Evolutionary conservation across 2,888 invertebrate species (phyloP).

Genomic region (Tipula helvola): DNA sequence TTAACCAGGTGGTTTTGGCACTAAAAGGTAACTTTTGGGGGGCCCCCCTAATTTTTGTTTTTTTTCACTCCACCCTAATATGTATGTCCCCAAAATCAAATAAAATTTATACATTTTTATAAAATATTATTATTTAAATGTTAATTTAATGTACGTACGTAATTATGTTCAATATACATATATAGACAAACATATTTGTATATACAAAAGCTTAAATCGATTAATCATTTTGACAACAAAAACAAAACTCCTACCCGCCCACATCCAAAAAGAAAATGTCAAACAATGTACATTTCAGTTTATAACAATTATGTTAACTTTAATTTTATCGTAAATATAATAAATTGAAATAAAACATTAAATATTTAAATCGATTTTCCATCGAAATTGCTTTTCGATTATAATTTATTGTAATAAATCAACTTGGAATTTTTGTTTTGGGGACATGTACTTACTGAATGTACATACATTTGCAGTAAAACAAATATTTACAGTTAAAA

Average conservation of each 20-base stretch:
- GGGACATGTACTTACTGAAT: neutral
- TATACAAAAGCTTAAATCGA: neutral
- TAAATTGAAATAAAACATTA: neutral
- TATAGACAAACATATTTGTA: neutral
- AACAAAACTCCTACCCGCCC: neutral
- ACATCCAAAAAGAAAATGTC: neutral
- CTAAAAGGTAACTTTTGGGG: too few species aligned
- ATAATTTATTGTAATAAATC: neutral
- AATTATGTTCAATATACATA: neutral
- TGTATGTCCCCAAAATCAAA: too few species aligned
- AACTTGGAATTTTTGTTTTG: neutral
- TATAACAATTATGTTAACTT: neutral
- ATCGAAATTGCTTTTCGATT: neutral
- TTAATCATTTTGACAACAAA: neutral
- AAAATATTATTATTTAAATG: too few species aligned
- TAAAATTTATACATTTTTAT: too few species aligned
- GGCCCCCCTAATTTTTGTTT: too few species aligned
- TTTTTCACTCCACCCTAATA: too few species aligned
- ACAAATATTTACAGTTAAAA: neutral
- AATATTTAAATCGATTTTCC: neutral
- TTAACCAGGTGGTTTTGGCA: too few species aligned
- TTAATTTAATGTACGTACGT: too few species aligned
- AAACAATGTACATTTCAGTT: neutral
- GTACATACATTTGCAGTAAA: neutral
- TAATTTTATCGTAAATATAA: neutral